Evolutionary conservation across 2,113 vertebrate genomes (phyloP), one percentile per base, ranked within the genome.

Genomic region (Typhlomys cinereus): DNA sequence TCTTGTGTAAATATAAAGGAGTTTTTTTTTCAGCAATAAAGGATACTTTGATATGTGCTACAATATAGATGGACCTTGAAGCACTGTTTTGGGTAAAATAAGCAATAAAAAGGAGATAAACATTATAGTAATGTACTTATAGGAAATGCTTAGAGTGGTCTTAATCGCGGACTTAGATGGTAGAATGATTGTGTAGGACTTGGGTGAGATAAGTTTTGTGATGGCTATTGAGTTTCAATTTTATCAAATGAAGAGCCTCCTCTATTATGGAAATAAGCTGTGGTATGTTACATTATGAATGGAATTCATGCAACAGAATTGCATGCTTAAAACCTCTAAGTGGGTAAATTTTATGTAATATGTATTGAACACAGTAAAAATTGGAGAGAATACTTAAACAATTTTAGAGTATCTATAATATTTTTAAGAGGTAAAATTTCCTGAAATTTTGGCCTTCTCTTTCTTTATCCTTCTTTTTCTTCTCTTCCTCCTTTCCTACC

Each of bases 351-450:
- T 71, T 61, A 61, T 70, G 13, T 61, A 39, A 73, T 36, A 5
- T 67, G 1, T 57, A 66, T 82, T 59, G 36, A 80, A n/a, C 10
- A 74, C 25, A 57, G 12, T 59, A 39, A 23, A 82, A 57, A 27
- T 39, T 69, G 12, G 44, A 4, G 34, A 59, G 74, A 83, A 34
- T 17, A 1, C 27, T n/a, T n/a, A n/a, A n/a, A 73, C 27, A 66
- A 17, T 79, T 85, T 92, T 81, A 69, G 80, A 12, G 39, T 2
- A 23, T 44, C 57, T n/a, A 52, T 57, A 78, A 50, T 46, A 39
- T 84, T 93, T 91, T 67, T 34, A 87, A 54, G n/a, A 88, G 15
- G 48, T 36, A 61, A 34, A 89, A 70, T 36, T 78, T 83, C 59
- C 90, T 52, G 48, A 84, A 39, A 70, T 59, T 48, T 41, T 61